Evolutionary conservation across 2,797 vertebrate genomes (phyloP).

Genomic region (Ctenopoma kingsleyae): DNA sequence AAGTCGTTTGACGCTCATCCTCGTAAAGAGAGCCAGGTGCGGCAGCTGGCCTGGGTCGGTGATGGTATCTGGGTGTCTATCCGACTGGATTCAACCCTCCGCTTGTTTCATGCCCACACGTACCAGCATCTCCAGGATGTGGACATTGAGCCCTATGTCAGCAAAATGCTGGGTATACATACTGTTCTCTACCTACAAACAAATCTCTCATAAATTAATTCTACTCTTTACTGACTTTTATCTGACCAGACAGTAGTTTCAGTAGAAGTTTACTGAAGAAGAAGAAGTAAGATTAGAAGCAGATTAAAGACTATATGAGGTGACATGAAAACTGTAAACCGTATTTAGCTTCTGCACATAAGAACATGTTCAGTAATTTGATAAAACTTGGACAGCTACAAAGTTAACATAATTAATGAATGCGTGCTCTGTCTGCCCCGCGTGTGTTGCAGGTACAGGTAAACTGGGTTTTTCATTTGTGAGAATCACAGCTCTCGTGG

Average conservation of each 20-base stretch:
- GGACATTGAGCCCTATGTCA: conserved; percentile 98
- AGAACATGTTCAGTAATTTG: neutral
- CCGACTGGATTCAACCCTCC: conserved; percentile 94
- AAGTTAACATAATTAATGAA: too few species aligned
- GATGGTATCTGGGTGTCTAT: conserved; percentile 99
- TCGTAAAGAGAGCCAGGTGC: conserved; percentile 96
- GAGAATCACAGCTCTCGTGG: conserved; percentile 94
- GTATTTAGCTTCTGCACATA: too few species aligned
- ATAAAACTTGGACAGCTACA: neutral
- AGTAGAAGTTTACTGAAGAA: too few species aligned
- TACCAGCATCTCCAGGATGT: conserved; percentile 98
- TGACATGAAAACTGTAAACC: too few species aligned
- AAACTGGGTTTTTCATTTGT: conserved; percentile 98
- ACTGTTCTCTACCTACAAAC: neutral
- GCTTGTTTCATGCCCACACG: conserved; percentile 96
- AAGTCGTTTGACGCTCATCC: conserved; percentile 97
- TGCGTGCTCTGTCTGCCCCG: neutral
- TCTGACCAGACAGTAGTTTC: neutral
- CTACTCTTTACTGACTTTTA: neutral
- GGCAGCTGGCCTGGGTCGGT: conserved; percentile 97
- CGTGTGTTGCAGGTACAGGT: conserved; percentile 88
- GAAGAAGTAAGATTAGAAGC: too few species aligned
- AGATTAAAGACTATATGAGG: too few species aligned
- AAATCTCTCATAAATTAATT: neutral
- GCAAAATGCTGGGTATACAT: conserved; percentile 95